Evolutionary conservation across 2,113 vertebrate species (phyloP).

Genomic region (Anthoscopus minutus): DNA sequence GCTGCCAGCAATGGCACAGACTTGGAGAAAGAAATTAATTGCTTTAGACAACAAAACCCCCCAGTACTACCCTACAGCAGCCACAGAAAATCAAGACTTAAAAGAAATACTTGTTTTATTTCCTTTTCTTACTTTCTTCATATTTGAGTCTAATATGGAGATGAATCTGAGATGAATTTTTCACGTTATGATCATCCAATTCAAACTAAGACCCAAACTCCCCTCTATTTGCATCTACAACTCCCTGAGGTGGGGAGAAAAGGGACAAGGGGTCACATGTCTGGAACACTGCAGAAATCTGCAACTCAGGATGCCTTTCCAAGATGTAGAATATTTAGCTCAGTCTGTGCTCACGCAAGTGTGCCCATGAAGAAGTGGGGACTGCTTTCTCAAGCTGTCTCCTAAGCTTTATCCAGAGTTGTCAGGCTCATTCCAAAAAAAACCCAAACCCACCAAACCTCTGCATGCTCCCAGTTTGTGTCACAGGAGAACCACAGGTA

Average conservation of each 20-base stretch:
- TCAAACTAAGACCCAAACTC: not conserved
- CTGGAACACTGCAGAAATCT: not conserved
- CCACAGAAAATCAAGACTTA: not conserved
- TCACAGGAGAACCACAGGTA: not conserved
- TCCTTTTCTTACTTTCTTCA: not conserved
- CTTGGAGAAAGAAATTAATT: not conserved
- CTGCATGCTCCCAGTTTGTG: not conserved
- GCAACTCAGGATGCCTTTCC: not conserved
- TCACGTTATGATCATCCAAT: accelerated
- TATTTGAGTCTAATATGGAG: not conserved
- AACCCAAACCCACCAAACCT: too few species aligned
- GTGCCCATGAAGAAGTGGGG: not conserved
- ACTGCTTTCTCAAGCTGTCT: not conserved
- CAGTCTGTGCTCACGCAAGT: not conserved
- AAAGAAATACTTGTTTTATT: not conserved
- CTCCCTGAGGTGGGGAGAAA: not conserved
- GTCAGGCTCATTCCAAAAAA: too few species aligned
- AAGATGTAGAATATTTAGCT: not conserved
- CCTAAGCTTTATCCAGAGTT: not conserved
- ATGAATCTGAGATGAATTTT: not conserved
- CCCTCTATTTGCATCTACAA: not conserved
- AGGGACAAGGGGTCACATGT: not conserved
- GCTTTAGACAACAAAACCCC: not conserved
- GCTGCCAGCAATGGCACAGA: not conserved
- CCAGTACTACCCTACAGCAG: not conserved